phyloP scores from a whole-genome alignment of 1,140 invertebrate species.

The Caenorhabditis remanei region DNA sequence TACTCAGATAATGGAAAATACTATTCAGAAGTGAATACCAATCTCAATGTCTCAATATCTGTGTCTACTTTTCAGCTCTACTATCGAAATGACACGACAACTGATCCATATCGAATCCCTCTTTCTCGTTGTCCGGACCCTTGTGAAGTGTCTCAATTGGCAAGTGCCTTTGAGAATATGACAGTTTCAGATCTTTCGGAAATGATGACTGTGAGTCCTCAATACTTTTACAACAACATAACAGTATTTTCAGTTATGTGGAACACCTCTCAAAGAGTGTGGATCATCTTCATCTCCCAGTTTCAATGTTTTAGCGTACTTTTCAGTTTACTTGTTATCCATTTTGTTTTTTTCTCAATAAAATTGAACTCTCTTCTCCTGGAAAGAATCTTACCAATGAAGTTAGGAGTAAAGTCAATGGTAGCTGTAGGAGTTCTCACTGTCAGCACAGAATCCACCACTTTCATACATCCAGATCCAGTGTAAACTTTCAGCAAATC shows the following conservation, averaged over 20 bases:
- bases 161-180: constrained; percentile 18
- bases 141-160: constrained; percentile 46
- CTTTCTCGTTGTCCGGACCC: constrained; percentile 34
- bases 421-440: constrained; percentile 9
- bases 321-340: neutral
- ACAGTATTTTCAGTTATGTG: constrained; percentile 9
- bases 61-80: neutral
- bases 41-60: neutral
- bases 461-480: constrained; percentile 39
- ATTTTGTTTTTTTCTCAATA: constrained; percentile 4
- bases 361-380: neutral
- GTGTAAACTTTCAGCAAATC: constrained; percentile 41
- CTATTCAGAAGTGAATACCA: constrained; percentile 1
- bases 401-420: constrained; percentile 28
- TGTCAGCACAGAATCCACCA: constrained; percentile 8
- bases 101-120: constrained; percentile 27
- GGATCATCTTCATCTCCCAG: neutral
- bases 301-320: neutral
- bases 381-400: neutral
- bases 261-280: constrained; percentile 42
- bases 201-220: neutral
- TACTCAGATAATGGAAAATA: constrained; percentile 40
- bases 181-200: neutral
- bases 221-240: neutral
- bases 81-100: constrained; percentile 39